These are phyloP conservation scores for Drosophila anomalata DNA, from an alignment of 2,888 invertebrate species.

Conservation along the genomic window DNA sequence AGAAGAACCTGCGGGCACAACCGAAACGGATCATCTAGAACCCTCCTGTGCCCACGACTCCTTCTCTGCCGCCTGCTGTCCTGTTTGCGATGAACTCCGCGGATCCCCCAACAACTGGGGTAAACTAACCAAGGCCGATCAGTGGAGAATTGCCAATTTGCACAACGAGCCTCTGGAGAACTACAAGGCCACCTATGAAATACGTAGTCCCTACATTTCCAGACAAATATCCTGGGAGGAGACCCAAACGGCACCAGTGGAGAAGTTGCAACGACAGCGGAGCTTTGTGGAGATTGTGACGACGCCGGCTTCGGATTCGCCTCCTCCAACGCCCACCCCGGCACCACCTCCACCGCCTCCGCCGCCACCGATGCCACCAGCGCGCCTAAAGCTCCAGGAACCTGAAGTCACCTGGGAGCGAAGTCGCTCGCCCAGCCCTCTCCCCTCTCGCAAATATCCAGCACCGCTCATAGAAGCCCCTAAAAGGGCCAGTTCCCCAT, in stretches of 20 bases:
- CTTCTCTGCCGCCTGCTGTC: slow-evolving; percentile 47
- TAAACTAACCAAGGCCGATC: slow-evolving; percentile 68
- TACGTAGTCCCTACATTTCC: slow-evolving; percentile 78
- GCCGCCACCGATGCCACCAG: not conserved
- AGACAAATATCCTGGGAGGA: slow-evolving; percentile 80
- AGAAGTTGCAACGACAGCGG: slow-evolving; percentile 55
- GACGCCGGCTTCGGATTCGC: slow-evolving; percentile 27
- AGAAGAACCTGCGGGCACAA: not conserved
- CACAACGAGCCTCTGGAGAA: slow-evolving; percentile 72
- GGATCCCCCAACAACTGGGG: slow-evolving; percentile 65
- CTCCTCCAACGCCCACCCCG: slow-evolving; percentile 13
- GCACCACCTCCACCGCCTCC: slow-evolving; percentile 10
- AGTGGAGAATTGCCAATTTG: slow-evolving; percentile 69
- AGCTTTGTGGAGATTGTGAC: slow-evolving; percentile 66
- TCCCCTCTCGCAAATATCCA: slow-evolving; percentile 69
- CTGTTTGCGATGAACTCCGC: slow-evolving; percentile 60
- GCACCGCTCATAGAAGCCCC: slow-evolving; percentile 72
- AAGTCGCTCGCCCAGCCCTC: slow-evolving; percentile 60
- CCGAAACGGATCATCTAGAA: slow-evolving; percentile 13
- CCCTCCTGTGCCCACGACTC: slow-evolving; percentile 9
- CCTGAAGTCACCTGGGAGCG: slow-evolving; percentile 40
- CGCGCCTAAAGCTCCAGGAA: slow-evolving; percentile 1
- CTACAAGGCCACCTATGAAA: slow-evolving; percentile 79
- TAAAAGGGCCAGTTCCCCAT: slow-evolving; percentile 73
- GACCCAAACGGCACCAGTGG: slow-evolving; percentile 35